Evolutionary conservation across 2,888 invertebrate species (phyloP), one percentile per base, ranked within the genome.

Genomic region (Spodoptera exigua): DNA sequence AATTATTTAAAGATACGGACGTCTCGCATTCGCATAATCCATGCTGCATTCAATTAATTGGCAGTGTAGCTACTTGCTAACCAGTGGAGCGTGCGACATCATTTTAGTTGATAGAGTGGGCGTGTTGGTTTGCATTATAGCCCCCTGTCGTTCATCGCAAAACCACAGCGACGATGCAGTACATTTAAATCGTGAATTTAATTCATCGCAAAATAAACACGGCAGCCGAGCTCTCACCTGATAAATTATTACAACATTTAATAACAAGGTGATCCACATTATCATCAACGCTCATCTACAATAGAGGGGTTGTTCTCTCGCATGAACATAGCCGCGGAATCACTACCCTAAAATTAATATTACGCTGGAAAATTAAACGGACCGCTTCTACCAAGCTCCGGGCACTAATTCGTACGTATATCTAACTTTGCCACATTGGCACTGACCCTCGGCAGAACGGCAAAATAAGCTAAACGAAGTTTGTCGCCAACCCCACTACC

Each of bases 271-370:
- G 78, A 84, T 91, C 89, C 88, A 90, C 76, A 82, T 85, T 87
- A 90, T 82, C 81, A 82, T 80, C 82, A 82, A 81, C 88, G 84
- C 80, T 74, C 78, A 72, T 75, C 74, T 72, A 80, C 77, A 79
- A 75, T 72, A 71, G 82, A 77, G 81, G 85, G 84, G 73, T 54
- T 74, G 80, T 82, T 78, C 78, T 78, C 78, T 80, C 78, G 80
- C 80, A 78, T 82, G 84, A 87, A 83, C 81, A 77, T 48, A 75
- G 71, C 82, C 76, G 75, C 81, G 79, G 82, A 87, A 87, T 87
- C 86, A 81, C 86, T 84, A 87, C 88, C 89, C 90, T 84, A 78
- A 87, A 89, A 89, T 89, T 88, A 88, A 88, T 88, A 89, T 86
- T 71, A 89, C 80, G 74, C 88, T 80, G 85, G 85, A 74, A 89